A percentile compares a stretch with the other conserved stretches of the same genome.
phyloP scores from a whole-genome alignment of 2,888 invertebrate genomes.

The Capitulum mitella region DNA sequence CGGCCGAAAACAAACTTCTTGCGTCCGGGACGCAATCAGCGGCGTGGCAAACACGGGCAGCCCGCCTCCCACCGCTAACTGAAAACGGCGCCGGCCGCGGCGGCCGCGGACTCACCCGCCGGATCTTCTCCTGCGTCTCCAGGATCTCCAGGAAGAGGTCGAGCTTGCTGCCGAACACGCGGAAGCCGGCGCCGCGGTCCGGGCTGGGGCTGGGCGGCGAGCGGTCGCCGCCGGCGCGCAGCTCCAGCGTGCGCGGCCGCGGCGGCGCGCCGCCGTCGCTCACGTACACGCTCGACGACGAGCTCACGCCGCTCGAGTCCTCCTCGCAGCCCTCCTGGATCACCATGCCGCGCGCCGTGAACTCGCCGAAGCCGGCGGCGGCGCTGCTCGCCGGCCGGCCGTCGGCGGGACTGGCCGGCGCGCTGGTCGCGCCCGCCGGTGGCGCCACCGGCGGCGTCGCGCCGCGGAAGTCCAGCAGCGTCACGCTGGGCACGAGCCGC shows the following conservation, averaged over 20 bases:
- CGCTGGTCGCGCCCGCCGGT: neutral
- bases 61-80: too few species aligned
- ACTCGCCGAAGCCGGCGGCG: neutral
- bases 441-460: neutral
- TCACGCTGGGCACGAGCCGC: neutral
- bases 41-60: neutral
- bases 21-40: neutral
- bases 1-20: too few species aligned
- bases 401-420: slow-evolving; percentile 19
- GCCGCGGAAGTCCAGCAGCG: slow-evolving; percentile 12
- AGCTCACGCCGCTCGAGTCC: slow-evolving; percentile 25
- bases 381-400: neutral
- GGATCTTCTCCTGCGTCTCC: neutral
- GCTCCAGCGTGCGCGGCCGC: slow-evolving; percentile 13
- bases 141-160: slow-evolving; percentile 18
- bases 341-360: neutral
- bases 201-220: slow-evolving; percentile 20
- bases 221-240: neutral
- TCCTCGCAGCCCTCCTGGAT: slow-evolving; percentile 19
- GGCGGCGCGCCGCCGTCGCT: slow-evolving; percentile 12
- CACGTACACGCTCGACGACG: slow-evolving; percentile 13
- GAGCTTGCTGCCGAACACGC: slow-evolving; percentile 18
- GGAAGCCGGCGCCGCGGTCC: neutral
- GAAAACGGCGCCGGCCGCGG: neutral
- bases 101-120: neutral